These are phyloP conservation scores for Apis cerana DNA, from an alignment of 1,140 invertebrate species.

Conservation along the genomic window DNA sequence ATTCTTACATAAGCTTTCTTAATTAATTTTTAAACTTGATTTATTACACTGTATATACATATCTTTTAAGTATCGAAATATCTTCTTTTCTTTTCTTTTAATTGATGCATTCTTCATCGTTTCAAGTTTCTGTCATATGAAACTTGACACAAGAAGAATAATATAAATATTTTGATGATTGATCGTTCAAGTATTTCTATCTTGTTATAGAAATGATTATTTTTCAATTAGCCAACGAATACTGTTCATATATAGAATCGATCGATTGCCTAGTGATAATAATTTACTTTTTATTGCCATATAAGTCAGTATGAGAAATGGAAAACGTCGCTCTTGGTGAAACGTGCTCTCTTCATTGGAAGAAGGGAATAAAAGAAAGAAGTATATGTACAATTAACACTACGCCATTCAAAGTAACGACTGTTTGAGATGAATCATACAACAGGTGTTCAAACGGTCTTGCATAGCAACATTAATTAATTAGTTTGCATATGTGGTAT, in stretches of 20 bases:
- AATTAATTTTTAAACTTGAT: too few relatives aligned
- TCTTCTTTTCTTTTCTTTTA: too few relatives aligned
- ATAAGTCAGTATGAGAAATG: not conserved
- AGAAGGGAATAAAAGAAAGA: conserved; percentile 2
- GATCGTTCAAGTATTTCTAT: too few relatives aligned
- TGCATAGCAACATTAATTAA: conserved; percentile 49
- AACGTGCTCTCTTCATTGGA: not conserved
- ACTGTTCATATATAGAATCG: not conserved
- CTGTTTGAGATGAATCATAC: conserved; percentile 38
- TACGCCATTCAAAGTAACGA: conserved; percentile 49
- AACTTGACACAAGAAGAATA: conserved; percentile 4
- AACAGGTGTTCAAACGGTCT: conserved; percentile 37
- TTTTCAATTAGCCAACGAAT: not conserved
- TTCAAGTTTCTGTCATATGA: conserved; percentile 3
- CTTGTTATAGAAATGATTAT: not conserved
- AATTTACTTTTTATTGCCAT: conserved; percentile 1
- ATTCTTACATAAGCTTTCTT: not conserved
- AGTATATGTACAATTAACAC: conserved; percentile 9
- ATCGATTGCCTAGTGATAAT: not conserved
- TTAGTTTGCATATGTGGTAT: too few relatives aligned
- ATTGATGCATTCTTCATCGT: not conserved
- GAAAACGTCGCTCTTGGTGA: conserved; percentile 6
- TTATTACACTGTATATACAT: too few relatives aligned
- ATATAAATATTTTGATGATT: not conserved
- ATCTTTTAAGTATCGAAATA: not conserved